Conservation (phyloP, 2,888 invertebrate species). For the Malthinus seriepunctatus region DNA sequence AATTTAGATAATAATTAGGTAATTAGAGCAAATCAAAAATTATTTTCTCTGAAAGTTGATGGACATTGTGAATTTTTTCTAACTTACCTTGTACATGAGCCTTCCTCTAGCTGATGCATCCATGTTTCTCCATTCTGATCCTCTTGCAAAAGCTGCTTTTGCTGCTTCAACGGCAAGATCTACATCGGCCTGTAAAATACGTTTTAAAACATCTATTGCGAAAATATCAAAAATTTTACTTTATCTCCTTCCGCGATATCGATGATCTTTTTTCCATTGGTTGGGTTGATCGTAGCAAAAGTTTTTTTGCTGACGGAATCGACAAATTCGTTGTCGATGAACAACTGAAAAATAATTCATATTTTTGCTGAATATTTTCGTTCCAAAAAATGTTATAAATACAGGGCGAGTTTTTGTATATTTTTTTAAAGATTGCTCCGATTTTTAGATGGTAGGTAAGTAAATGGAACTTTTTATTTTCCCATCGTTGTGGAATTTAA, state of each 20-base stretch:
- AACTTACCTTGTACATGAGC: slow-evolving; percentile 64
- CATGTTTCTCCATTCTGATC: slow-evolving; percentile 77
- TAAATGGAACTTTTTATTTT: too few species aligned
- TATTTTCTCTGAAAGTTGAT: too few species aligned
- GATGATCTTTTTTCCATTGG: slow-evolving; percentile 73
- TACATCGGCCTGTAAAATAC: slow-evolving; percentile 69
- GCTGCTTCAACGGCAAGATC: slow-evolving; percentile 82
- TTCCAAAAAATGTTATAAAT: too few species aligned
- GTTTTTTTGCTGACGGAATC: slow-evolving; percentile 83
- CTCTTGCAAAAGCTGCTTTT: slow-evolving; percentile 72
- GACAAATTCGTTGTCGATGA: slow-evolving; percentile 82
- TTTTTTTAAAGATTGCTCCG: too few species aligned
- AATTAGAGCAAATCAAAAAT: too few species aligned
- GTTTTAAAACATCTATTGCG: slow-evolving; percentile 6
- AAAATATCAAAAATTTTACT: slow-evolving; percentile 54
- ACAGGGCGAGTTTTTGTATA: too few species aligned
- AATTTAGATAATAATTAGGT: too few species aligned
- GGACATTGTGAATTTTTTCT: too few species aligned
- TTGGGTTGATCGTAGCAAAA: slow-evolving; percentile 84
- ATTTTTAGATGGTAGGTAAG: too few species aligned
- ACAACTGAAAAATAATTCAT: slow-evolving; percentile 61
- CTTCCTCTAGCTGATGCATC: slow-evolving; percentile 79
- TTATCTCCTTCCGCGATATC: slow-evolving; percentile 85
- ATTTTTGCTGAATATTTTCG: too few species aligned
- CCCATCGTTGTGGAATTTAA: too few species aligned